These are phyloP conservation scores for Axis porcinus DNA, from an alignment of 2,113 vertebrate genomes.

Conservation along the genomic window DNA sequence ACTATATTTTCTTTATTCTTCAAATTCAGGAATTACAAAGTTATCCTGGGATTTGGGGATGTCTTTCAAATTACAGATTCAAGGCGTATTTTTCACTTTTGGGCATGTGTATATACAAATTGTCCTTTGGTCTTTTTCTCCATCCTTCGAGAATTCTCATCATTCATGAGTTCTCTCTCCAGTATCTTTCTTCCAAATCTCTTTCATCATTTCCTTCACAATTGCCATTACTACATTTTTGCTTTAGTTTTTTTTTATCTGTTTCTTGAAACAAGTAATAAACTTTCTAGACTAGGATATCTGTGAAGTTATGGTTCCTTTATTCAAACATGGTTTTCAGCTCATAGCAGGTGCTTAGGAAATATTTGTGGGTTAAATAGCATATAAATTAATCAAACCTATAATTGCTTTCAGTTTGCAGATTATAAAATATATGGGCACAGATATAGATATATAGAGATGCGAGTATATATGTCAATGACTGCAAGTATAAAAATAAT, in stretches of 20 bases:
- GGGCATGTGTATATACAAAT: no score
- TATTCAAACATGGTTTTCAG: not conserved
- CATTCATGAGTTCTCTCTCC: not conserved
- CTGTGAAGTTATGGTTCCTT: not conserved
- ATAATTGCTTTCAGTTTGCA: not conserved
- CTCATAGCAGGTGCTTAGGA: not conserved
- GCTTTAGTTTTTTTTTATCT: not conserved
- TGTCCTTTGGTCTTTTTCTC: not conserved
- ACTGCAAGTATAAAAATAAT: not conserved
- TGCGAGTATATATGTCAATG: not conserved
- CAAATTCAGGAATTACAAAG: not conserved
- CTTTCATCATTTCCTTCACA: not conserved
- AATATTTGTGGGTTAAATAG: not conserved
- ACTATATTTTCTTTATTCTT: not conserved
- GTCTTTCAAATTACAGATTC: not conserved
- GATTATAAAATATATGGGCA: not conserved
- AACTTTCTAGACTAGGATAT: not conserved
- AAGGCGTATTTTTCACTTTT: not conserved
- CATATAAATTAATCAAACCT: not conserved
- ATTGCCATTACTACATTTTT: not conserved
- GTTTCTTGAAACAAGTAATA: not conserved
- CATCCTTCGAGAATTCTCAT: not conserved
- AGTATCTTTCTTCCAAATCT: not conserved
- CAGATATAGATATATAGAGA: not conserved
- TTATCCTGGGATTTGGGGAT: not conserved